Base-by-base conservation (phyloP, 2,888 invertebrate species). In the Tiliacea aurago region DNA sequence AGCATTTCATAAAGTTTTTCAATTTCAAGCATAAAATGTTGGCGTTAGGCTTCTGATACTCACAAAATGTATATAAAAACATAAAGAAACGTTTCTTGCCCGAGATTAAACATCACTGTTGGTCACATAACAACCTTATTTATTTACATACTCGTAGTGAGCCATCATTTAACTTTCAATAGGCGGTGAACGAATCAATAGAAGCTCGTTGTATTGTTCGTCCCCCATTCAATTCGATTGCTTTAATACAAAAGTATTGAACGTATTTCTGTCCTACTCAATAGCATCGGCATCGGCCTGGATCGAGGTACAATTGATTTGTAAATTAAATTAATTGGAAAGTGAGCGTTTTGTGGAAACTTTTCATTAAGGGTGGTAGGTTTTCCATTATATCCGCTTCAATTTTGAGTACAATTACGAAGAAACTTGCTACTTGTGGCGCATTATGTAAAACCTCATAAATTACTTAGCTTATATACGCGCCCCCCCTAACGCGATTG, bases 281-380 rank as follows among this genome's bases (percentile, higher is more conserved):
- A 47, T 55, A 51, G 47, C 13, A 4, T 28, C 28, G 28, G 3
- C 28, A 28, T 20, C 15, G 43, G 53, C 56, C 20, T 55, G 37
- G 58, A 7, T 73, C 45, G 37, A n/a, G 11, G n/a, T 58, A 62
- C 80, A 73, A 73, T 73, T 73, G 58, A 80, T 80, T 83, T 65
- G 63, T 67, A 79, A 79, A 80, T 65, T 41, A 65, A 83, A 73
- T 80, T 69, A 61, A 83, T 80, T 83, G 64, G 43, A 53, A 62
- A 67, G n/a, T n/a, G 49, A 70, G 41, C 51, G 49, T 64, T 71
- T 58, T 62, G 33, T 66, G 53, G 7, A 43, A 53, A 64, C 20
- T 33, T 75, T 59, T 20, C 28, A 47, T 63, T 33, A 45, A 41
- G 28, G 18, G 7, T 9, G 43, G 18, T n/a, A 43, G 33, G n/a